Evolutionary conservation across 30 jellyfish, hydroid and myxozoan genomes (phyloP), one percentile per base, ranked within the genome.

Genomic region (Aurelia aurita complex sp. Pacific): DNA sequence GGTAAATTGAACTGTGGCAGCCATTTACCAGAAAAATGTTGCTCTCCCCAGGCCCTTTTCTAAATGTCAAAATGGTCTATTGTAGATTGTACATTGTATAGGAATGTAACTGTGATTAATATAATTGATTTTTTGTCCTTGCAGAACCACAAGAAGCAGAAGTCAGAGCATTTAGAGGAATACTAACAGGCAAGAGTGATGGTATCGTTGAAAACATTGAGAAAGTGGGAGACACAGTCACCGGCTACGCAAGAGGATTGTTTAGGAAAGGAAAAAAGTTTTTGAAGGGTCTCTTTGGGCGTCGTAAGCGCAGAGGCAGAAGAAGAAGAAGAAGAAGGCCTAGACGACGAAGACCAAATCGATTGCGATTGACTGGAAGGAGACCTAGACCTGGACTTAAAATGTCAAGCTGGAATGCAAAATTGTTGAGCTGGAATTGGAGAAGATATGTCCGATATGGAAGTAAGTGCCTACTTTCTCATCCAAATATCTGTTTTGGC

Each of bases 131-230:
- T 23, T 23, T 70, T 46, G 29, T 36, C 64, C 13, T 59, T 4
- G 32, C 2, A 83, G 92, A 83, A 29, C 92, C 92, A 11, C 85
- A 83, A 83, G 92, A 83, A 23, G 83, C 79, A 1, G 92, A 83
- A 17, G 92, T 72, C 5, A 35, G 92, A 43, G 40, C 85, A 1
- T 83, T 83, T 74, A 38, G 92, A 59, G 92, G 92, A 12, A 69
- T 83, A 74, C 29, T 83, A 7, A 46, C 92, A 16, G 92, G 92
- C 5, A 43, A 57, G 64, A 59, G 65, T 32, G 79, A 65, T 70
- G 85, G 92, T 3, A 40, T 83, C 19, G 19, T 72, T 4, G 64
- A 54, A 7, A 65, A 66, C 14, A 19, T 83, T 40, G 73, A 70
- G 63, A 70, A 62, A 3, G 29, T 70, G 53, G 77, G 77, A 55